Percentiles rank a stretch among this genome's conserved stretches.
These are phyloP conservation scores for Aleiodes testaceus DNA, from an alignment of 2,888 invertebrate genomes.

Conservation along the genomic window DNA sequence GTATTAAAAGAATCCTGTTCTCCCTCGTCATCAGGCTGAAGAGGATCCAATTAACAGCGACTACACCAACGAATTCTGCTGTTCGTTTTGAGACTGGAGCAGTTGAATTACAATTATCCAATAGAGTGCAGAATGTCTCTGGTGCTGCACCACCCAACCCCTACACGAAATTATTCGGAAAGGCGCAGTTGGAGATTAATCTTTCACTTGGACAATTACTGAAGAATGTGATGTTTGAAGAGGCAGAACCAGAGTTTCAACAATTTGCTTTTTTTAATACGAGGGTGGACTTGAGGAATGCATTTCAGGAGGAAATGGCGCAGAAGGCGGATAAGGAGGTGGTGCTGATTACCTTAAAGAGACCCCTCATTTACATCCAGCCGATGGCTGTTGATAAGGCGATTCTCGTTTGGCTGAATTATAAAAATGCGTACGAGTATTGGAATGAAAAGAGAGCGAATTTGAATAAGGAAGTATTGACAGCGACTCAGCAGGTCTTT, in stretches of 20 bases:
- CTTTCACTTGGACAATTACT: conserved; percentile 95
- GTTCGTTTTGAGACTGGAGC: conserved; percentile 96
- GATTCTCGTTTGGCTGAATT: conserved; percentile 98
- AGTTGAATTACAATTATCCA: conserved; percentile 93
- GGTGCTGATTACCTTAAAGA: conserved; percentile 90
- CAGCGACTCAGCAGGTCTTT: conserved; percentile 83
- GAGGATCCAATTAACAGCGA: conserved; percentile 97
- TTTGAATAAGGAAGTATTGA: conserved; percentile 89
- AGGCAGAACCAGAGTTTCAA: conserved; percentile 97
- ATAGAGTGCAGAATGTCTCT: conserved; percentile 92
- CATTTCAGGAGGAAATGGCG: conserved; percentile 92
- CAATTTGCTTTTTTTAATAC: conserved; percentile 99
- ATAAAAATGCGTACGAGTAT: conserved; percentile 99
- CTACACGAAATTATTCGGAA: conserved; percentile 82
- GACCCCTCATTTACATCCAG: conserved; percentile 96
- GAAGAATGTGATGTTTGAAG: conserved; percentile 95
- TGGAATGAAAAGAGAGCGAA: conserved; percentile 97
- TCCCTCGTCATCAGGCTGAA: conserved; percentile 91
- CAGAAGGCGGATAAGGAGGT: conserved; percentile 89
- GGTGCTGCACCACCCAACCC: conserved; percentile 76
- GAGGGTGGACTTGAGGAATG: conserved; percentile 87
- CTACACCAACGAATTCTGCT: conserved; percentile 97
- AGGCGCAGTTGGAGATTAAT: conserved; percentile 94
- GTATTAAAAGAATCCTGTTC: conserved; percentile 85
- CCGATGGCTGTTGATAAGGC: conserved; percentile 98